phyloP scores from a whole-genome alignment of 2,888 invertebrate species.

The Stenotaenia linearis region DNA sequence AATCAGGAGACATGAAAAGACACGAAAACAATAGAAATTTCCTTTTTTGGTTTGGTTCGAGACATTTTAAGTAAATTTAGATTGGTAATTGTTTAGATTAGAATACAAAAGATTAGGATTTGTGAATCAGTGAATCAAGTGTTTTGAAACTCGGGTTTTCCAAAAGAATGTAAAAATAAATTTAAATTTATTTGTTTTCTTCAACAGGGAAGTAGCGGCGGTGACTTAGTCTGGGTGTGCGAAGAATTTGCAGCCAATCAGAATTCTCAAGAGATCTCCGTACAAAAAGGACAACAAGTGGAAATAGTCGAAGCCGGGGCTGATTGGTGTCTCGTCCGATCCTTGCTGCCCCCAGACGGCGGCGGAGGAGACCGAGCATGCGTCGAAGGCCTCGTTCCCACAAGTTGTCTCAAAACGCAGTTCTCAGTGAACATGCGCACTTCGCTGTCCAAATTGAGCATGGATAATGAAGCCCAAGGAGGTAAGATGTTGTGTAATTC shows the following conservation, averaged over 20 bases:
- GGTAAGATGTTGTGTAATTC: background rate
- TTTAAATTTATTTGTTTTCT: background rate
- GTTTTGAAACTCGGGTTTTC: too few relatives aligned
- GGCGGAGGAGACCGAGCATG: background rate
- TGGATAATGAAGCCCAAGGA: conserved; percentile 44
- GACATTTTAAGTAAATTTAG: too few relatives aligned
- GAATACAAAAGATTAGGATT: too few relatives aligned
- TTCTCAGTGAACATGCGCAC: conserved; percentile 40
- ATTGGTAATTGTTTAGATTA: too few relatives aligned
- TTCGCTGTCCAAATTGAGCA: conserved; percentile 44
- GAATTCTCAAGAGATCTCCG: conserved; percentile 71
- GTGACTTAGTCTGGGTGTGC: conserved; percentile 86
- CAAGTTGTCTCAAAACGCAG: conserved; percentile 45
- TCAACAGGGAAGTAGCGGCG: conserved; percentile 49
- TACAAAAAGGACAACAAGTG: conserved; percentile 87
- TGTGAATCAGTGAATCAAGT: too few relatives aligned
- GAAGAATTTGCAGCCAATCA: conserved; percentile 55
- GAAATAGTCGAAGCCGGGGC: conserved; percentile 74
- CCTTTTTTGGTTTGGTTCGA: too few relatives aligned
- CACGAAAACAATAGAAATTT: too few relatives aligned
- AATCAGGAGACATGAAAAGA: too few relatives aligned
- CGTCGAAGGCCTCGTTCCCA: conserved; percentile 48
- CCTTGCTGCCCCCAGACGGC: conserved; percentile 38
- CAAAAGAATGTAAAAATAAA: background rate
- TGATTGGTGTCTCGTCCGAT: conserved; percentile 51